These are phyloP conservation scores for honey bee (Apis mellifera) DNA, from an alignment of 1,140 invertebrate genomes.

Conservation along the genomic window Amel_HAv3.1 CM009941.2:10279001-10279500, in stretches of 20 bases:
- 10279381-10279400: too few relatives aligned
- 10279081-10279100: constrained; percentile 31
- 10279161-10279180: constrained; percentile 36
- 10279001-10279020: too few relatives aligned
- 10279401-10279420: too few relatives aligned
- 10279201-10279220: constrained; percentile 25
- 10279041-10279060: neutral
- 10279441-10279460: too few relatives aligned
- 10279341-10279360: neutral
- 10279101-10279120: constrained; percentile 23
- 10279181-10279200: constrained; percentile 34
- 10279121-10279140: constrained; percentile 37
- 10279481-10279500: too few relatives aligned
- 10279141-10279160: constrained; percentile 38
- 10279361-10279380: neutral
- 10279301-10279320: neutral
- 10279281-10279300: neutral
- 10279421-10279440: too few relatives aligned
- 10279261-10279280: neutral
- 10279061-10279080: constrained; percentile 35
- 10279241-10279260: neutral
- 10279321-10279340: neutral
- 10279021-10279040: neutral
- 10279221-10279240: neutral
- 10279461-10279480: too few relatives aligned